A percentile compares a stretch with the other conserved stretches of the same genome.
Evolutionary conservation across 2,113 vertebrate species (phyloP).

Genomic region (Corythoichthys haematopterus): DNA sequence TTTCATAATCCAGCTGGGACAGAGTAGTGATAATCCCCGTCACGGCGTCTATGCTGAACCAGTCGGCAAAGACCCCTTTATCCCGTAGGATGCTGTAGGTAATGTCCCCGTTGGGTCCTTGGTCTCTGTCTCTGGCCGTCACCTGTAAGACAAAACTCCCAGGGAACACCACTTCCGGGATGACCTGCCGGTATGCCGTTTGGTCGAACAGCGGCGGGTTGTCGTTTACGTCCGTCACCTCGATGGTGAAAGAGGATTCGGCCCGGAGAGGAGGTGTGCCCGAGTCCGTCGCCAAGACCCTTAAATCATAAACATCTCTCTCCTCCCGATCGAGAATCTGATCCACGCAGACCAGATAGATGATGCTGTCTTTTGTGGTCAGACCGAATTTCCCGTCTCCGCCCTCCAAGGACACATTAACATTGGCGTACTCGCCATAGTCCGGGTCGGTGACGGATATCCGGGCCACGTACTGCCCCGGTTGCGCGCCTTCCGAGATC

Average conservation of each 20-base stretch:
- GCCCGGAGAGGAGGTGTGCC: slow-evolving; percentile 88
- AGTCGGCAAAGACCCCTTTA: slow-evolving; percentile 70
- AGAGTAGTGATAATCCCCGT: slow-evolving; percentile 92
- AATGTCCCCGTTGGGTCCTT: slow-evolving; percentile 90
- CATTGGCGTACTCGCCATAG: slow-evolving; percentile 92
- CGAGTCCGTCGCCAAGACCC: slow-evolving; percentile 90
- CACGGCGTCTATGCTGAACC: slow-evolving; percentile 87
- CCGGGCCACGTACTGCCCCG: slow-evolving; percentile 91
- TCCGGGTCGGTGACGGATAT: slow-evolving; percentile 97
- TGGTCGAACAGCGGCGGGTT: slow-evolving; percentile 91
- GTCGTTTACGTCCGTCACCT: slow-evolving; percentile 91
- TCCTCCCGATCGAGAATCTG: slow-evolving; percentile 89
- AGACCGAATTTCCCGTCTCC: slow-evolving; percentile 96
- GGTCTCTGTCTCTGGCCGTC: slow-evolving; percentile 90
- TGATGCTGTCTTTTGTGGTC: slow-evolving; percentile 95
- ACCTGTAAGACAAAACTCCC: slow-evolving; percentile 95
- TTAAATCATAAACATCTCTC: slow-evolving; percentile 85
- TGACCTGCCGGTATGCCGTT: slow-evolving; percentile 83
- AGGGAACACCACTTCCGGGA: slow-evolving; percentile 89
- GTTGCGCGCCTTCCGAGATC: slow-evolving; percentile 92
- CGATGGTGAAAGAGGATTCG: slow-evolving; percentile 87
- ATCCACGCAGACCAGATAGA: slow-evolving; percentile 96
- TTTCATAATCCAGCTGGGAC: slow-evolving; percentile 88
- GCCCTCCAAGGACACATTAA: slow-evolving; percentile 93
- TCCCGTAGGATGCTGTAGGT: slow-evolving; percentile 81